A percentile compares a stretch with the other conserved stretches of the same genome.
These are phyloP conservation scores for Sebastes vulpes DNA, from an alignment of 2,797 vertebrate species.

Conservation along the genomic window DNA sequence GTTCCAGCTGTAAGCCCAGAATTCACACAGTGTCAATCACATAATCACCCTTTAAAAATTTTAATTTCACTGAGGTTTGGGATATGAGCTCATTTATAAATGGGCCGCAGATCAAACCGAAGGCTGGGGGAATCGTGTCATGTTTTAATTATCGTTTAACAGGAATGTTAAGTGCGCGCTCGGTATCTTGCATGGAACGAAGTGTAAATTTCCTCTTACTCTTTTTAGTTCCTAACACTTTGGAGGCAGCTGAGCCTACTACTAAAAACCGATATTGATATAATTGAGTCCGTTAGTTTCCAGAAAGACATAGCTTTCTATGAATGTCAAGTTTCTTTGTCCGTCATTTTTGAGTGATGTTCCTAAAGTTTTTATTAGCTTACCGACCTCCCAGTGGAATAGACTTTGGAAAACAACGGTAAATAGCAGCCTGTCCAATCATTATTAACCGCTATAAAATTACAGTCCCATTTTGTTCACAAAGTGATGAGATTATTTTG, in stretches of 20 bases:
- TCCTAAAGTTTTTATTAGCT: constrained; percentile 50
- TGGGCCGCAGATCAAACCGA: constrained; percentile 59
- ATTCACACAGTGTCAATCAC: constrained; percentile 68
- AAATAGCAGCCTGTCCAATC: constrained; percentile 42
- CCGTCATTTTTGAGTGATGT: constrained; percentile 14
- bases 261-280: constrained; percentile 59
- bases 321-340: constrained; percentile 21
- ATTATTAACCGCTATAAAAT: constrained; percentile 61
- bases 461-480: constrained; percentile 52
- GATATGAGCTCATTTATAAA: constrained; percentile 69
- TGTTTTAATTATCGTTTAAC: constrained; percentile 75
- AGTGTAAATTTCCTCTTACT: constrained; percentile 37
- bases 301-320: neutral
- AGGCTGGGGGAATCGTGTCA: constrained; percentile 46
- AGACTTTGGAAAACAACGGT: constrained; percentile 38
- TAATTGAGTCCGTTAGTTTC: constrained; percentile 44
- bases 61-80: constrained; percentile 59
- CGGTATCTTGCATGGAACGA: constrained; percentile 23
- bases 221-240: constrained; percentile 30
- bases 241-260: constrained; percentile 9
- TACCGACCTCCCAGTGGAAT: neutral
- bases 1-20: constrained; percentile 50
- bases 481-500: constrained; percentile 73
- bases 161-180: constrained; percentile 43
- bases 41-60: constrained; percentile 58